Base-by-base conservation (phyloP, 35 echinoderm and acorn worm genomes). In the Stichopus chloronotus region DNA sequence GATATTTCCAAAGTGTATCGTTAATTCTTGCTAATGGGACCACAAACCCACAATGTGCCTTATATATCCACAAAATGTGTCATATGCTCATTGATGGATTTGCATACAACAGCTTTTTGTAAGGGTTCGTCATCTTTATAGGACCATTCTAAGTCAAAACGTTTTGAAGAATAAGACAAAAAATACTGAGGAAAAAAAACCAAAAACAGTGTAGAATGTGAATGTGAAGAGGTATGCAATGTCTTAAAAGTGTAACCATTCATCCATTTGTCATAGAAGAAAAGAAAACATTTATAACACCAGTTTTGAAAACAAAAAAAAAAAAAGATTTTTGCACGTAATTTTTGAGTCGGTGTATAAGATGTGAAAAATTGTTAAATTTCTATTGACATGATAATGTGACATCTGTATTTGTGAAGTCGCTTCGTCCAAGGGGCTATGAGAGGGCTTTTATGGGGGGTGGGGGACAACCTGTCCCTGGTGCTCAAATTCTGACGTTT, bases 1-100 rank as follows among this genome's bases (percentile, higher is more conserved):
- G 78, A 52, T 81, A 19, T 21, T 19, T 74, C 17, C 69, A 74
- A 74, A 74, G 69, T 74, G 69, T 74, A 74, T 74, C 69, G 69
- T 74, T 74, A 74, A 74, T 74, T 74, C 69, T 74, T 74, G 8
- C 19, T 85, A 23, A 85, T 58, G 82, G 82, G 82, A 85, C 82
- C 82, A 85, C 82, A 85, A 85, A 85, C 82, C 82, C 82, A 85
- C 82, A 20, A 85, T 58, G 82, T 85, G 82, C 82, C 82, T 85
- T 85, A 85, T 43, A 43, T 58, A 58, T 58, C 82, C 82, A 85
- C 55, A 85, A n/a, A 43, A 74, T 74, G 68, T 72, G 69, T 74
- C 69, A n/a, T 74, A 74, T n/a, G 16, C 57, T 85, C 52, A 83
- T 83, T 58, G 56, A 85, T 85, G 82, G 16, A 85, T 85, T 85